phyloP scores from a whole-genome alignment of 1,140 invertebrate species.

The Pogonus chalceus region DNA sequence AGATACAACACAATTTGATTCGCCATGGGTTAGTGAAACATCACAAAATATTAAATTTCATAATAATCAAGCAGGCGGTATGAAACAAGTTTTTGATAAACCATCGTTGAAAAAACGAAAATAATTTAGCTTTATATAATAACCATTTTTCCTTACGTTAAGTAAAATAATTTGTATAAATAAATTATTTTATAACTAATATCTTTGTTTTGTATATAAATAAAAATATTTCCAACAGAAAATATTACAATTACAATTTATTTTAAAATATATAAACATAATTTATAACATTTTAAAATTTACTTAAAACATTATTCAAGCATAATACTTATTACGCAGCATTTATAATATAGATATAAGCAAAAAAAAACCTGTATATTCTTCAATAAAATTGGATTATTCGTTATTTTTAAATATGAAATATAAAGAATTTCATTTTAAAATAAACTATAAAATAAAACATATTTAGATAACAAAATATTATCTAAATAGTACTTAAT shows the following conservation, averaged over 20 bases:
- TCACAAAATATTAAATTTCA: slow-evolving; percentile 85
- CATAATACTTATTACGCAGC: too few relatives aligned
- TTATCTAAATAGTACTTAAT: too few relatives aligned
- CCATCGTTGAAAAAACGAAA: slow-evolving; percentile 65
- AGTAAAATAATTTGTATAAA: neutral
- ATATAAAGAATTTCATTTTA: too few relatives aligned
- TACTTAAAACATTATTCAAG: too few relatives aligned
- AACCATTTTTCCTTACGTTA: neutral
- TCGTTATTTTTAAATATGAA: too few relatives aligned
- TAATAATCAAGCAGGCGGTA: slow-evolving; percentile 84
- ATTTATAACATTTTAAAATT: too few relatives aligned
- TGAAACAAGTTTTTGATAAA: slow-evolving; percentile 86
- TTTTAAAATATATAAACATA: too few relatives aligned
- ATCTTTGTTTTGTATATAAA: neutral
- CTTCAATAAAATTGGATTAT: too few relatives aligned
- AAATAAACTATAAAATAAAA: too few relatives aligned
- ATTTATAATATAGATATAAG: too few relatives aligned
- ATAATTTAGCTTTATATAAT: slow-evolving; percentile 7
- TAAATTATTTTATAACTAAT: neutral
- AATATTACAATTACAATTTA: neutral
- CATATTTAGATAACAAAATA: too few relatives aligned
- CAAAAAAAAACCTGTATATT: too few relatives aligned
- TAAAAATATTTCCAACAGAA: neutral
- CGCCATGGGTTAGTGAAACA: slow-evolving; percentile 90
- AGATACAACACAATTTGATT: slow-evolving; percentile 97